These are phyloP conservation scores for Ceuthmochares aereus DNA, from an alignment of 2,113 vertebrate genomes.

Conservation along the genomic window DNA sequence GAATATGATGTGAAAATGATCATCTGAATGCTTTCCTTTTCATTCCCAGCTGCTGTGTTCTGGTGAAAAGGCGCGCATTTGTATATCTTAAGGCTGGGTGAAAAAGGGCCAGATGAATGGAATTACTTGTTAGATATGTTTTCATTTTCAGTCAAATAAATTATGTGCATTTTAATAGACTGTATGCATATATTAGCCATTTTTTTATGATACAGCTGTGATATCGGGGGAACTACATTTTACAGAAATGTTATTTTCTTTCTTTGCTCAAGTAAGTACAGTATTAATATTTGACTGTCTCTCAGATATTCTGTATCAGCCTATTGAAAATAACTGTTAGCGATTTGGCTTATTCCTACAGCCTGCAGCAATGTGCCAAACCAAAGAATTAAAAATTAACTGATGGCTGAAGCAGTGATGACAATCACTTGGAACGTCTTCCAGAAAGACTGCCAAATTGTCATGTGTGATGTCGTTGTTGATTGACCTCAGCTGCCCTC, in stretches of 20 bases:
- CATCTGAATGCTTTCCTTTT: conserved; percentile 89
- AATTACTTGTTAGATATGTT: conserved; percentile 81
- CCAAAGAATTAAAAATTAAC: not conserved
- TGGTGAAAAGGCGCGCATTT: conserved; percentile 88
- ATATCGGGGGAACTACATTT: conserved; percentile 12
- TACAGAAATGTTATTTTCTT: conserved; percentile 12
- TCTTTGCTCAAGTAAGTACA: conserved; percentile 38
- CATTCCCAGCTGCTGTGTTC: conserved; percentile 93
- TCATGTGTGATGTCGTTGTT: not conserved
- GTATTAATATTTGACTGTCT: conserved; percentile 46
- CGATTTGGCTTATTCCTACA: conserved; percentile 13
- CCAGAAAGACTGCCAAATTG: conserved; percentile 27
- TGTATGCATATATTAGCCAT: conserved; percentile 71
- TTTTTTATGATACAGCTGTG: conserved; percentile 60
- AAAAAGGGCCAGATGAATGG: conserved; percentile 81
- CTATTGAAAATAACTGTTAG: not conserved
- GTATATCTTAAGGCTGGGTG: conserved; percentile 81
- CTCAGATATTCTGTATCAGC: conserved; percentile 2
- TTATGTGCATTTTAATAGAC: conserved; percentile 84
- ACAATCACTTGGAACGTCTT: conserved; percentile 47
- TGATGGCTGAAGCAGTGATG: conserved; percentile 34
- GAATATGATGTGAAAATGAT: conserved; percentile 91
- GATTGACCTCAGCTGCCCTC: conserved; percentile 28
- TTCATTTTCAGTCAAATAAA: conserved; percentile 75
- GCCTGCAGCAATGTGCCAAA: conserved; percentile 2